These are phyloP conservation scores for Drosophila pseudoananassae DNA, from an alignment of 1,140 invertebrate genomes.

Conservation along the genomic window DNA sequence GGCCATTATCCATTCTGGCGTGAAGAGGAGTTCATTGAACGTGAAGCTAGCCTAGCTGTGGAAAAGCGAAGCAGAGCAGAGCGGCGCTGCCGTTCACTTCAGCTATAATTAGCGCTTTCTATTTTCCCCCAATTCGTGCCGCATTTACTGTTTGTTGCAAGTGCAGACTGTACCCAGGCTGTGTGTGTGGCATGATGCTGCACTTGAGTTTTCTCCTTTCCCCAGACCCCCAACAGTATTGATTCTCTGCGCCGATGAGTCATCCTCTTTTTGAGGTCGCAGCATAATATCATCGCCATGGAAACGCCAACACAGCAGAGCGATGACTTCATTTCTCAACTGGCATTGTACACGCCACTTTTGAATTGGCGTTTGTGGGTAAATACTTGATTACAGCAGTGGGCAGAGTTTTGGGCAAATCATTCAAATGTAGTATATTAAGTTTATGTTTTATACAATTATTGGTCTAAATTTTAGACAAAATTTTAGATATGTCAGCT, in stretches of 20 bases:
- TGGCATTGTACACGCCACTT: slow-evolving; percentile 15
- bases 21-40: slow-evolving; percentile 59
- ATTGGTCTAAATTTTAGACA: no score
- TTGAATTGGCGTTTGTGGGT: not conserved
- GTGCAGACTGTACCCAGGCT: slow-evolving; percentile 46
- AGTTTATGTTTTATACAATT: no score
- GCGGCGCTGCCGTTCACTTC: slow-evolving; percentile 4
- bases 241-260: slow-evolving; percentile 48
- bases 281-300: slow-evolving; percentile 42
- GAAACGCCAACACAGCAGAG: slow-evolving; percentile 8
- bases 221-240: not conserved
- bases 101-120: slow-evolving; percentile 66
- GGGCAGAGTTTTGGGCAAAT: not conserved
- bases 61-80: slow-evolving; percentile 48
- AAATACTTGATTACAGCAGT: slow-evolving; percentile 1
- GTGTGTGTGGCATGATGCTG: slow-evolving; percentile 25
- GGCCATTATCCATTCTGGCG: slow-evolving; percentile 17
- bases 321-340: slow-evolving; percentile 67
- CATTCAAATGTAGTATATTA: not conserved
- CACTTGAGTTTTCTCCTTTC: slow-evolving; percentile 23
- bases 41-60: slow-evolving; percentile 10
- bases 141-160: slow-evolving; percentile 18
- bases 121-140: slow-evolving; percentile 36
- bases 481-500: no score
- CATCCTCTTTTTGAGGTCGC: slow-evolving; percentile 35